A percentile compares a stretch with the other conserved stretches of the same genome.
Conservation (phyloP, 1,140 invertebrate species). For the Calycopis cecrops region DNA sequence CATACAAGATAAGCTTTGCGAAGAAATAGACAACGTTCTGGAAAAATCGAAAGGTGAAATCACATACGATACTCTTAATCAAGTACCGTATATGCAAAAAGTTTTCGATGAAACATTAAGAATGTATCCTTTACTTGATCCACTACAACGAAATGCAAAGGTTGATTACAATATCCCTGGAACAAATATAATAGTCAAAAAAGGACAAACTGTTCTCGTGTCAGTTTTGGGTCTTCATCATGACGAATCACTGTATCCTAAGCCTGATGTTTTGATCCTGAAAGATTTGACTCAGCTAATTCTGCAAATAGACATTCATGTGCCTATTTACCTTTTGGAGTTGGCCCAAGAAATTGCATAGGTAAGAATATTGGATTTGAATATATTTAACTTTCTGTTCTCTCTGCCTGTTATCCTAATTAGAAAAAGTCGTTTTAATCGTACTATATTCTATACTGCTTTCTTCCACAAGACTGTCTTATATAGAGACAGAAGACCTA, state of each 20-base stretch:
- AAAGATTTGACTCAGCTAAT: neutral
- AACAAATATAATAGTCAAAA: slow-evolving; percentile 61
- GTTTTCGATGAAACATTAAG: slow-evolving; percentile 71
- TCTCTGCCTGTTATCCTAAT: too few species aligned
- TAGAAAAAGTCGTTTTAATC: too few species aligned
- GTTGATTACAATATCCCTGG: slow-evolving; percentile 71
- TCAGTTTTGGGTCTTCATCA: slow-evolving; percentile 21
- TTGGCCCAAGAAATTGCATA: too few species aligned
- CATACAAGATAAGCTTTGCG: slow-evolving; percentile 40
- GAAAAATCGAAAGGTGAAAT: slow-evolving; percentile 38
- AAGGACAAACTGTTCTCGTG: slow-evolving; percentile 33
- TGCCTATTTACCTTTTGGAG: too few species aligned
- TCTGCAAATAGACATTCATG: too few species aligned
- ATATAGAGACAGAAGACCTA: too few species aligned
- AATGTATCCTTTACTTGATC: slow-evolving; percentile 71
- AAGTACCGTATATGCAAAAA: too few species aligned
- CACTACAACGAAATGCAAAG: slow-evolving; percentile 67
- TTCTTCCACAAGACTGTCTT: too few species aligned
- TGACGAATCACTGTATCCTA: slow-evolving; percentile 4
- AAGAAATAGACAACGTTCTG: neutral
- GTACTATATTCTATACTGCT: too few species aligned
- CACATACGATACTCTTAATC: slow-evolving; percentile 31
- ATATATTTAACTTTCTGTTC: too few species aligned
- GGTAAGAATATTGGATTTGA: too few species aligned
- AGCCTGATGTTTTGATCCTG: neutral